Base-by-base conservation (phyloP, 2,888 invertebrate genomes). In the Antheraea yamamai region DNA sequence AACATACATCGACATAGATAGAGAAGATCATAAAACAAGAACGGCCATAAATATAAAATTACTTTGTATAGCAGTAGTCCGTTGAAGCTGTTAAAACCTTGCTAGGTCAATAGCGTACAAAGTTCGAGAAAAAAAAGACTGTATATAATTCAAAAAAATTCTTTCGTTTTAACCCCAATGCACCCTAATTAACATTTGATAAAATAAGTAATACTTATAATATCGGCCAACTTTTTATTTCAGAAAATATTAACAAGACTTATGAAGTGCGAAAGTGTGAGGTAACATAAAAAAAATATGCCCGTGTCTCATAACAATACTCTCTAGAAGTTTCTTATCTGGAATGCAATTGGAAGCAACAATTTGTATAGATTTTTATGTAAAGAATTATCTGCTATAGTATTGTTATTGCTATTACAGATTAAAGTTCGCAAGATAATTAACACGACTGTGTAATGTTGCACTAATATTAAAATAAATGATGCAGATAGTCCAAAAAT, bases 351-450 rank as follows among this genome's bases (percentile, higher is more conserved):
- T 30, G 30, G 64, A 26, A 4, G 16, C 2, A 66, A 66, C 30
- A 26, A 6, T 30, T 30, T 66, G 1, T 12, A 66, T 18, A 26
- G 26, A 30, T 39, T 72, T 66, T 66, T 30, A 30, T 30, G 6
- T 66, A 66, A 14, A 16, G 26, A 66, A 26, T 66, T 66, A 66
- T 66, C 64, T 12, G 30, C 64, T 66, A 20, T 16, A 30, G 26
- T 16, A 66, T 30, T 66, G 16, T 66, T 66, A 30, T 30, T 30
- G 30, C 30, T 12, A 30, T 66, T 66, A 66, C 16, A 66, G 64
- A 66, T 66, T 66, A 66, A 30, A 66, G 26, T 66, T 66, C 64
- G 64, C 64, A 66, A 66, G 64, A 30, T 66, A 30, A 66, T 26
- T 64, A 64, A 30, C 16, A 26, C 14, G 30, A 26, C 30, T 4